Conservation (phyloP, 2,888 invertebrate genomes). For the Drosophila quinaria region DNA sequence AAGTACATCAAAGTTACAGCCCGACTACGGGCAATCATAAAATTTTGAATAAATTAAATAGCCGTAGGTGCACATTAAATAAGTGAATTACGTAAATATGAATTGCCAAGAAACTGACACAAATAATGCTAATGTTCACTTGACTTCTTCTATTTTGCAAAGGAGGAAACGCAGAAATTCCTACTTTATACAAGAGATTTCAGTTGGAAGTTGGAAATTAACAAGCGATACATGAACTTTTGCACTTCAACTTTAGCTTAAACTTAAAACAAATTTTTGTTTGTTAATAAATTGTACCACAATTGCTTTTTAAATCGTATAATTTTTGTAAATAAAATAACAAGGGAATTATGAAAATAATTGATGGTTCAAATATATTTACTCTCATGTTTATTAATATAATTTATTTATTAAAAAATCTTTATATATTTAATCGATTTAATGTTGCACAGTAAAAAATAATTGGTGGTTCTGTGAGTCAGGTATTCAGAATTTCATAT, state of each 20-base stretch:
- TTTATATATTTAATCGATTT: not conserved
- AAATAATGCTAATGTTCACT: conserved; percentile 1
- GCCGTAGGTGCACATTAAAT: conserved; percentile 68
- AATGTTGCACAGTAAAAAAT: not conserved
- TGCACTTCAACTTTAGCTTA: no score
- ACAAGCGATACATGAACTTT: no score
- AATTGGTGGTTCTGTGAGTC: not conserved
- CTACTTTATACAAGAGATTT: not conserved
- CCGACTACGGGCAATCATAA: conserved; percentile 15
- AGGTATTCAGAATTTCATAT: not conserved
- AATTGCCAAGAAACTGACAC: conserved; percentile 31
- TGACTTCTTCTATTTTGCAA: conserved; percentile 6
- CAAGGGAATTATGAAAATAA: no score
- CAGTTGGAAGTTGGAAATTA: not conserved
- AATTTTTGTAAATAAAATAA: no score
- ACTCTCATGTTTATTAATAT: no score
- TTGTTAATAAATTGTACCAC: no score
- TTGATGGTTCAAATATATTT: no score
- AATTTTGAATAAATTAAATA: conserved; percentile 57
- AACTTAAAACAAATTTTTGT: no score
- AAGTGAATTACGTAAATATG: conserved; percentile 59
- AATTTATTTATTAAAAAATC: no score
- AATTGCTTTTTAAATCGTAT: no score
- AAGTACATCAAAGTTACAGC: conserved; percentile 51
- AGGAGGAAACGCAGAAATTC: not conserved